Evolutionary conservation across 2,113 vertebrate species (phyloP), one percentile per base, ranked within the genome.

Genomic region (Caranx melampygus): DNA sequence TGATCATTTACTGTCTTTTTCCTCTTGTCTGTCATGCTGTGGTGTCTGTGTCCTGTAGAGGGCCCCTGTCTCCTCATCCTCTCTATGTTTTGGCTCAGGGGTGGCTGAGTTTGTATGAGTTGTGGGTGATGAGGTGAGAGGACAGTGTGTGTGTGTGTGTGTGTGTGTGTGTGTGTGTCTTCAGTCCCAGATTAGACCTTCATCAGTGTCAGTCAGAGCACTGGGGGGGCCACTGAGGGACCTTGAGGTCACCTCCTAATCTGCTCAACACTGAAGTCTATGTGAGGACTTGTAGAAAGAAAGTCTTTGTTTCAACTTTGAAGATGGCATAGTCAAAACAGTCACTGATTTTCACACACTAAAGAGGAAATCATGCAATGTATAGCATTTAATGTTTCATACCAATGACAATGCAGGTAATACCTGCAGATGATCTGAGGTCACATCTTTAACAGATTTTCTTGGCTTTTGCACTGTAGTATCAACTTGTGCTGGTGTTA

Each of bases 21-120:
- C 49, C 40, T 2, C 5, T 44, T 21, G 8, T 79, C 20, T 44
- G 21, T 75, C 47, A 64, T 87, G 72, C 67, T 84, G 67, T 82
- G 45, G 76, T 72, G 83, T 33, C 12, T 21, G 78, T 71, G 79
- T 83, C 80, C 88, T 88, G 75, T 72, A 87, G 82, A 85, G 82
- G 88, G 86, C 83, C 84, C 71, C 80, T 86, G 82, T 69, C 72
- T 88, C 68, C 75, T 72, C 63, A 82, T 77, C 79, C 74, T 90
- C 92, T 92, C 88, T 92, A 88, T 84, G 78, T 68, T 84, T 91
- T 73, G 88, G 79, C 90, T 91, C 80, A 5, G 37, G 84, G 92
- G 78, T 72, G 68, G 77, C 72, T 85, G 71, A 58, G 71, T 66
- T 16, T 73, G 55, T 31, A 63, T 52, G 61, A 71, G 44, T 12